These are phyloP conservation scores for Drosophila anomelani DNA, from an alignment of 2,888 invertebrate species.

Conservation along the genomic window DNA sequence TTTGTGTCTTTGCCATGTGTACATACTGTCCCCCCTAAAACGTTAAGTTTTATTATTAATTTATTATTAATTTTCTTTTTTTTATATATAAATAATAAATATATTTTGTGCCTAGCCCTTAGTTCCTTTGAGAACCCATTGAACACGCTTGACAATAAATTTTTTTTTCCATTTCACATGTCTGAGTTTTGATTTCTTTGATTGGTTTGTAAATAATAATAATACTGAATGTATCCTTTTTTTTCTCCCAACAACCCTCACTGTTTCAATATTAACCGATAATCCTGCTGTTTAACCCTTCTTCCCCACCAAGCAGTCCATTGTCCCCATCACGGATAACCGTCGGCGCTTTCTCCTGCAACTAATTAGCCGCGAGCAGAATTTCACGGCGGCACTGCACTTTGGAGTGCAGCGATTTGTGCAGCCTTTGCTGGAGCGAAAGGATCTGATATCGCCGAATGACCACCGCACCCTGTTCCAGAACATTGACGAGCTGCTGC, in stretches of 20 bases:
- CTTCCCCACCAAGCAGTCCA: conserved; percentile 78
- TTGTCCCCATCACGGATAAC: conserved; percentile 85
- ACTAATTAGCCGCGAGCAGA: conserved; percentile 91
- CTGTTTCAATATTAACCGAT: neutral
- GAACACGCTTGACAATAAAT: conserved; percentile 77
- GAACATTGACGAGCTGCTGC: conserved; percentile 91
- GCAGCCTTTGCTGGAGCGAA: conserved; percentile 90
- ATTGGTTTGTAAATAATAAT: neutral
- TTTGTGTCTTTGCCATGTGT: conserved; percentile 43
- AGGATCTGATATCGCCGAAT: conserved; percentile 90
- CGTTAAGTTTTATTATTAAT: conserved; percentile 59
- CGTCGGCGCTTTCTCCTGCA: conserved; percentile 91
- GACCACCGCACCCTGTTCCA: conserved; percentile 93
- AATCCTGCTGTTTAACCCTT: neutral
- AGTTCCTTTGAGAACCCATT: conserved; percentile 14
- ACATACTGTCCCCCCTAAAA: conserved; percentile 47
- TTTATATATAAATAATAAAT: neutral
- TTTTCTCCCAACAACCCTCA: too few species aligned
- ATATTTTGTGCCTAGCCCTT: conserved; percentile 21
- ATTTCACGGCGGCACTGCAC: conserved; percentile 91
- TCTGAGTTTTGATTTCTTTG: conserved; percentile 31
- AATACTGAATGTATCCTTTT: too few species aligned
- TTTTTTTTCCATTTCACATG: conserved; percentile 60
- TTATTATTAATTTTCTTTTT: conserved; percentile 29
- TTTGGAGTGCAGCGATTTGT: conserved; percentile 92